Evolutionary conservation across 2,113 vertebrate species (phyloP).

Genomic region (Perccottus glenii): DNA sequence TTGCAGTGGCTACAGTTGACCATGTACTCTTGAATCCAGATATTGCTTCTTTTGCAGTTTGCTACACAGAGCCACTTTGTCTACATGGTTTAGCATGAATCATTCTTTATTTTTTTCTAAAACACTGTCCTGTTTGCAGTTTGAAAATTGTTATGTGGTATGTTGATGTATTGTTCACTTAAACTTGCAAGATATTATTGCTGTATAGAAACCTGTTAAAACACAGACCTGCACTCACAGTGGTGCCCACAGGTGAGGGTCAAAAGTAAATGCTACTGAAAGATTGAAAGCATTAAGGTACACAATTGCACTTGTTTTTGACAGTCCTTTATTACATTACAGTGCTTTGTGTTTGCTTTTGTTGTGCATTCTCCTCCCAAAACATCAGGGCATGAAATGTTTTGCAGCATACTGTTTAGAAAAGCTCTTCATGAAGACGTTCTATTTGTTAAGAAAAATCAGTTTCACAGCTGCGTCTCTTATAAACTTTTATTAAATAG

Average conservation of each 20-base stretch:
- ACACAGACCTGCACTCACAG: too few relatives aligned
- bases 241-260: not conserved
- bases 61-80: conserved; percentile 37
- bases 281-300: not conserved
- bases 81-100: not conserved
- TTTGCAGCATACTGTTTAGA: conserved; percentile 12
- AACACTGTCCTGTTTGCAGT: conserved; percentile 18
- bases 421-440: not conserved
- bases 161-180: not conserved
- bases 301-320: not conserved
- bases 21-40: conserved; percentile 81
- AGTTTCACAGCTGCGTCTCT: too few relatives aligned
- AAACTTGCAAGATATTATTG: not conserved
- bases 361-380: not conserved
- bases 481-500: too few relatives aligned
- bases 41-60: not conserved
- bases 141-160: conserved; percentile 17
- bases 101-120: conserved; percentile 11
- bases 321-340: too few relatives aligned
- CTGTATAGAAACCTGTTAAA: not conserved
- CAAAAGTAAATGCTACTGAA: not conserved
- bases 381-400: conserved; percentile 1
- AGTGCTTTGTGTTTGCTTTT: conserved; percentile 8
- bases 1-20: conserved; percentile 85
- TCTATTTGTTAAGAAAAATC: too few relatives aligned